Evolutionary conservation across 2,113 vertebrate species (phyloP).

Genomic region (Desmodus rotundus): DNA sequence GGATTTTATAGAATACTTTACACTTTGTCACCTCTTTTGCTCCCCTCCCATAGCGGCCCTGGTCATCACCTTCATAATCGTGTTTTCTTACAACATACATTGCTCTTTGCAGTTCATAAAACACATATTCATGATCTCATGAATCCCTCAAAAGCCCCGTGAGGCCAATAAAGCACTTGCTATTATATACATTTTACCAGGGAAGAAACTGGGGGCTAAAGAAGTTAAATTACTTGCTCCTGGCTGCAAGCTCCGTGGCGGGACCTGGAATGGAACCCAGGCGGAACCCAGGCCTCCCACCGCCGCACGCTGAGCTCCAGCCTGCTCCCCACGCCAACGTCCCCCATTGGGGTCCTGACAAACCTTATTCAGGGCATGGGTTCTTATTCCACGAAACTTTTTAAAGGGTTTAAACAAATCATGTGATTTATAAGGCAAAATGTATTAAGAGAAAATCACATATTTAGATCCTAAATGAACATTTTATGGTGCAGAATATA

Average conservation of each 20-base stretch:
- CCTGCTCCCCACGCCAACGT: too few relatives aligned
- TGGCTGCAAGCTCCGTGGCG: not conserved
- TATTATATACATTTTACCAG: not conserved
- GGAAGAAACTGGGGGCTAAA: not conserved
- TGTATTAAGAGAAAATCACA: not conserved
- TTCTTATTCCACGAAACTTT: not conserved
- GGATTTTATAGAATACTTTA: not conserved
- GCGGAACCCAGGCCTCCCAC: not conserved
- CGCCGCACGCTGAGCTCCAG: too few relatives aligned
- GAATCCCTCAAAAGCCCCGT: not conserved
- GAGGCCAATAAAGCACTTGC: not conserved
- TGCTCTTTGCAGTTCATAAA: slow-evolving; percentile 57
- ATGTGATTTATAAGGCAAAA: not conserved
- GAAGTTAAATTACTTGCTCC: slow-evolving; percentile 32
- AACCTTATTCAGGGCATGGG: not conserved
- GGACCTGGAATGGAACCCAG: not conserved
- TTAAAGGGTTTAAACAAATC: not conserved
- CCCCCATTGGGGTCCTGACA: too few relatives aligned
- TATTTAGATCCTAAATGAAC: not conserved
- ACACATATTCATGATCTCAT: slow-evolving; percentile 45
- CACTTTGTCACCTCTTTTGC: not conserved
- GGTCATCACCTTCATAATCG: not conserved
- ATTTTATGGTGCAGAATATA: not conserved
- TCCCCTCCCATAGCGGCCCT: not conserved
- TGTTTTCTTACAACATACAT: slow-evolving; percentile 31